Evolutionary conservation across 2,888 invertebrate genomes (phyloP).

Genomic region (Nephrocerus scutellatus): DNA sequence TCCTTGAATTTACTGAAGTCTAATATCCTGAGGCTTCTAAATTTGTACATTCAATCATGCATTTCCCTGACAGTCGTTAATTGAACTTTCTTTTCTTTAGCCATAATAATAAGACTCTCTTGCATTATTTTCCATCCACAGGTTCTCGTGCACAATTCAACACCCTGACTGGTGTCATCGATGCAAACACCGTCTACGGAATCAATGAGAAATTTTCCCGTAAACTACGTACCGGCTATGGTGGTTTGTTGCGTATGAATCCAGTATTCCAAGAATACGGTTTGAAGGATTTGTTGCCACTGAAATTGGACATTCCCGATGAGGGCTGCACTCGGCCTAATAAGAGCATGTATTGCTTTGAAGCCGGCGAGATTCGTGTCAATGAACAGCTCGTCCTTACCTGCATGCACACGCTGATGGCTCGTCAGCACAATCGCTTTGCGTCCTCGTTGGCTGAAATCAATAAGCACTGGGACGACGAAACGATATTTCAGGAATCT

Average conservation of each 20-base stretch:
- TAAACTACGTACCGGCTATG: conserved; percentile 73
- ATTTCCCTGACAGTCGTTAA: not conserved
- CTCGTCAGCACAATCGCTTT: conserved; percentile 82
- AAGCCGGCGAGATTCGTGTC: conserved; percentile 87
- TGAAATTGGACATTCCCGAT: conserved; percentile 83
- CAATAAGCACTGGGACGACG: conserved; percentile 92
- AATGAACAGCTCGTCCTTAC: conserved; percentile 85
- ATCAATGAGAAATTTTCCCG: conserved; percentile 75
- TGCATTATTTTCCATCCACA: conserved; percentile 29
- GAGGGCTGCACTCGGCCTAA: conserved; percentile 88
- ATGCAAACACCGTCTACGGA: conserved; percentile 86
- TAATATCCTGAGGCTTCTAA: not conserved
- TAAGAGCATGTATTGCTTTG: conserved; percentile 85
- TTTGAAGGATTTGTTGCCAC: conserved; percentile 76
- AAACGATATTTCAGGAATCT: conserved; percentile 82
- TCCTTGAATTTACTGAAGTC: not conserved
- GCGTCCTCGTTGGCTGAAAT: conserved; percentile 68
- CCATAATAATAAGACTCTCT: not conserved
- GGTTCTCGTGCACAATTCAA: conserved; percentile 81
- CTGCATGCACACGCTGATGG: conserved; percentile 87
- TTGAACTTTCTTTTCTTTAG: not conserved
- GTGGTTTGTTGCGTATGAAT: conserved; percentile 79
- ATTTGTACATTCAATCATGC: not conserved
- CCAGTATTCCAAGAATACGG: conserved; percentile 82
- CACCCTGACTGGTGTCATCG: conserved; percentile 76